These are phyloP conservation scores for Elgonia sp. DNA, from an alignment of 2,888 invertebrate species.

Conservation along the genomic window DNA sequence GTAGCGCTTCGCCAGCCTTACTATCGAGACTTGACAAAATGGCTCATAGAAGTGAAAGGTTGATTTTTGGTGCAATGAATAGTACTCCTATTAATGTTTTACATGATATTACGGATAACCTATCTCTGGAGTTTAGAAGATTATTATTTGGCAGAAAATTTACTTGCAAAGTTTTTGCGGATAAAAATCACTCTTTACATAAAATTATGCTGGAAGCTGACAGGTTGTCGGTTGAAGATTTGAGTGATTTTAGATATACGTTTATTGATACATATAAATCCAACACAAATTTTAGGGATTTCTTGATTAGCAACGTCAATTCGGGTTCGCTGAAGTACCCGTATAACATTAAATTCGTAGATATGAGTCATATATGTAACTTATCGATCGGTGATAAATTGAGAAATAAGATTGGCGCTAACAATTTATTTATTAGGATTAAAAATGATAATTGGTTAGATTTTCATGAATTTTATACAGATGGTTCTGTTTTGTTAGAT, in stretches of 20 bases:
- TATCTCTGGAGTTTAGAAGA: constrained; percentile 18
- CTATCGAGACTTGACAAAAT: not conserved
- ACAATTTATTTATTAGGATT: not conserved
- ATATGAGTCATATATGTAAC: constrained; percentile 1
- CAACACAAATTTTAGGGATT: not conserved
- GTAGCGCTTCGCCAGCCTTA: not conserved
- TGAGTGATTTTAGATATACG: not conserved
- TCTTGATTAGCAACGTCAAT: not conserved
- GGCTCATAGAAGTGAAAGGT: constrained; percentile 11
- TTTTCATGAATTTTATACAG: constrained; percentile 10
- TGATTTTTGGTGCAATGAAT: constrained; percentile 3
- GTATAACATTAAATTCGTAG: not conserved
- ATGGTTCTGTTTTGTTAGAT: not conserved
- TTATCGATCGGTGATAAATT: not conserved
- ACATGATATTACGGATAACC: constrained; percentile 20
- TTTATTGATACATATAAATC: not conserved
- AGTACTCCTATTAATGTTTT: not conserved
- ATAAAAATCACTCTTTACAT: constrained; percentile 2
- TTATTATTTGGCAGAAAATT: not conserved
- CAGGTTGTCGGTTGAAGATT: not conserved
- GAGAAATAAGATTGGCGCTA: not conserved
- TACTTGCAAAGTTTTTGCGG: not conserved
- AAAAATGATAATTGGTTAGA: not conserved
- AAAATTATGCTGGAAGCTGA: not conserved
- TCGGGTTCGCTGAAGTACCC: not conserved